These are phyloP conservation scores for Teinopalpus imperialis DNA, from an alignment of 2,888 invertebrate genomes.

Conservation along the genomic window DNA sequence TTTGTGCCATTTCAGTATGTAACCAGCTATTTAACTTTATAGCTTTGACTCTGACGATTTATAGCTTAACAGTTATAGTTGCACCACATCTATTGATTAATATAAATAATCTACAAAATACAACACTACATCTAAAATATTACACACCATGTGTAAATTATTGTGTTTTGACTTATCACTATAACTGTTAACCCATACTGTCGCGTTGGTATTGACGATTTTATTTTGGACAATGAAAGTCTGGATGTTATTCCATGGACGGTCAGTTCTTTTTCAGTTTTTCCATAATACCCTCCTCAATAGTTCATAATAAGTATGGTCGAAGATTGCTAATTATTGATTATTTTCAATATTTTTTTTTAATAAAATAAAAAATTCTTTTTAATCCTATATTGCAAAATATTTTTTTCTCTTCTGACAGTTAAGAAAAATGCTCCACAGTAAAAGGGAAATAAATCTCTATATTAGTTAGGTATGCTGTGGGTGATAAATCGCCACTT, in stretches of 20 bases:
- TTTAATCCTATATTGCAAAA: too few relatives aligned
- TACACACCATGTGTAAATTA: too few relatives aligned
- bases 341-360: too few relatives aligned
- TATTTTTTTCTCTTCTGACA: too few relatives aligned
- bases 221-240: constrained; percentile 4
- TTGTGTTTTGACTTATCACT: not conserved
- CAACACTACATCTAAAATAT: too few relatives aligned
- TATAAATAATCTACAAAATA: too few relatives aligned
- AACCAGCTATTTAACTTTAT: constrained; percentile 27
- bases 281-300: not conserved
- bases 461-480: too few relatives aligned
- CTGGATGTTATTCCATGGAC: not conserved
- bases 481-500: too few relatives aligned
- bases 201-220: not conserved
- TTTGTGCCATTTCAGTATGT: constrained; percentile 50
- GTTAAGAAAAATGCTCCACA: too few relatives aligned
- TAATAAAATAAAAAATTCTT: too few relatives aligned
- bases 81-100: too few relatives aligned
- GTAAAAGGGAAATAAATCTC: too few relatives aligned
- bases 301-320: not conserved
- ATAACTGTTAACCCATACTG: constrained; percentile 6
- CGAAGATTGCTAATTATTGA: constrained; percentile 4
- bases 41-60: constrained; percentile 6
- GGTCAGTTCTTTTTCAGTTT: not conserved
- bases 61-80: constrained; percentile 31